Conservation (phyloP, 1,140 invertebrate species). For the Uloborus diversus region DNA sequence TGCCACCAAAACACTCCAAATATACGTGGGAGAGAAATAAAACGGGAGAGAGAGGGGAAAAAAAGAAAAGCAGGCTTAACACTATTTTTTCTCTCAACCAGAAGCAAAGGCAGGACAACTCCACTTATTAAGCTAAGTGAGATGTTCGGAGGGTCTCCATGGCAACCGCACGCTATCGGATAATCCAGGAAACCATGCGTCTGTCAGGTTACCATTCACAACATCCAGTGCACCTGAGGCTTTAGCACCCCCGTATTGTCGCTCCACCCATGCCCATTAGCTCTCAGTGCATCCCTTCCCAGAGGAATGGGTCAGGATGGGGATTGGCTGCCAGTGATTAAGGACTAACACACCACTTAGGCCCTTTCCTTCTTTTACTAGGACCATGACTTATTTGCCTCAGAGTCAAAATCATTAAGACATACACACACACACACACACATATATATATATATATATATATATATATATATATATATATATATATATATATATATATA, state of each 20-base stretch:
- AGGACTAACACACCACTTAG: background rate
- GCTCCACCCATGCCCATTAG: slow-evolving; percentile 13
- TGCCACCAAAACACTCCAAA: background rate
- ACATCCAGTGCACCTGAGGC: slow-evolving; percentile 48
- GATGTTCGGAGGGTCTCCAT: slow-evolving; percentile 36
- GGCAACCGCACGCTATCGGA: slow-evolving; percentile 45
- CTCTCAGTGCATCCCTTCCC: background rate
- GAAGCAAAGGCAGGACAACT: background rate
- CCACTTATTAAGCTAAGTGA: slow-evolving; percentile 53
- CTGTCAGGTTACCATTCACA: slow-evolving; percentile 53
- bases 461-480: no score
- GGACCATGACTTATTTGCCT: no score
- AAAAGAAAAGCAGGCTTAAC: background rate
- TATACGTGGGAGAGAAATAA: no score
- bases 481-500: no score
- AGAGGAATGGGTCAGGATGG: background rate
- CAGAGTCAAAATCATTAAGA: no score
- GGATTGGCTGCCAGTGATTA: background rate
- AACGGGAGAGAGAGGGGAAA: background rate
- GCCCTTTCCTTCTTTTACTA: no score
- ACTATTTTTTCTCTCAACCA: background rate
- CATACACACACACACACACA: no score
- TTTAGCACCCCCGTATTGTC: slow-evolving; percentile 34
- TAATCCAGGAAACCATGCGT: slow-evolving; percentile 36
- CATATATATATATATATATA: no score